phyloP scores from a whole-genome alignment of 2,888 invertebrate genomes.

The Esperia sulphurella region DNA sequence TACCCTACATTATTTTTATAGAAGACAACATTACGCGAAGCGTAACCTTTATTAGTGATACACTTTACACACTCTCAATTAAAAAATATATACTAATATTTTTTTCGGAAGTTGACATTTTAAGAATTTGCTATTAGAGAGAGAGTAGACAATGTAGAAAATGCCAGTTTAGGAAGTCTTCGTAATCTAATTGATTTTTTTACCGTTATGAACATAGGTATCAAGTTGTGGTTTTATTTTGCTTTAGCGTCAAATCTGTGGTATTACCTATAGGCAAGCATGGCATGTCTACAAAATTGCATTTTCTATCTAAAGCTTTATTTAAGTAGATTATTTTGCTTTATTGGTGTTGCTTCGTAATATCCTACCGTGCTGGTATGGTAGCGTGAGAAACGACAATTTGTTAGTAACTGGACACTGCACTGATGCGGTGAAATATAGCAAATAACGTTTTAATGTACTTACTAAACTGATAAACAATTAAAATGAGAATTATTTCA shows the following conservation, averaged over 20 bases:
- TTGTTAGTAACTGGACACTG: slow-evolving; percentile 50
- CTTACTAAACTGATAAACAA: slow-evolving; percentile 39
- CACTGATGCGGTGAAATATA: slow-evolving; percentile 28
- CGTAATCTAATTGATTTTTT: no score
- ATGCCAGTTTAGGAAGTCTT: no score
- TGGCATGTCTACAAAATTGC: background rate
- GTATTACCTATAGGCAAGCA: background rate
- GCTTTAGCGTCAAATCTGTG: background rate
- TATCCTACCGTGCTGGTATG: slow-evolving; percentile 34
- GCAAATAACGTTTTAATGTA: slow-evolving; percentile 50
- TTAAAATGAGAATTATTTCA: background rate
- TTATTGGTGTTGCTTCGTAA: slow-evolving; percentile 38
- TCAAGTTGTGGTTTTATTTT: background rate
- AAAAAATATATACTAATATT: no score
- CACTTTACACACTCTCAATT: no score
- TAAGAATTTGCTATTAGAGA: no score
- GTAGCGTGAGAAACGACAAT: slow-evolving; percentile 57
- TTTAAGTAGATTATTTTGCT: slow-evolving; percentile 31
- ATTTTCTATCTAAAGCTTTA: slow-evolving; percentile 18
- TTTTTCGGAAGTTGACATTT: no score
- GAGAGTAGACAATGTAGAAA: no score
- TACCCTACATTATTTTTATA: no score
- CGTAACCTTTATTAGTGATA: no score
- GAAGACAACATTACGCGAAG: no score
- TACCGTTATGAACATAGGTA: no score